Evolutionary conservation across 2,113 vertebrate genomes (phyloP).

Genomic region (Perca fluviatilis): DNA sequence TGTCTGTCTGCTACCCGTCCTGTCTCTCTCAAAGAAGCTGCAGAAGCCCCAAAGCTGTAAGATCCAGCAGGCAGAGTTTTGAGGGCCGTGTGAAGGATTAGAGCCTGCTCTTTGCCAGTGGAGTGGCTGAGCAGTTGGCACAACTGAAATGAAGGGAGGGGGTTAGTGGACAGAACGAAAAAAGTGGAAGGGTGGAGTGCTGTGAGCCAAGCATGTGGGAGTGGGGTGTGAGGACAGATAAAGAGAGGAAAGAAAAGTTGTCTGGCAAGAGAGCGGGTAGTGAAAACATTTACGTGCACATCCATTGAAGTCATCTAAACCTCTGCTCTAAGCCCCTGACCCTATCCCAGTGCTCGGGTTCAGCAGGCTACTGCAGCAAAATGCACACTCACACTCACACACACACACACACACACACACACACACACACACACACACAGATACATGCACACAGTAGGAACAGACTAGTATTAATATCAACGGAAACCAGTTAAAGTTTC

Average conservation of each 20-base stretch:
- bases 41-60: constrained; percentile 32
- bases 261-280: constrained; percentile 4
- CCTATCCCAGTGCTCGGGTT: constrained; percentile 1
- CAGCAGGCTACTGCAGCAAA: constrained; percentile 15
- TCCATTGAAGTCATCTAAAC: constrained; percentile 47
- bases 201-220: constrained; percentile 46
- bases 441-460: too few species aligned
- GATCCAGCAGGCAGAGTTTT: constrained; percentile 55
- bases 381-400: neutral
- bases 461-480: too few species aligned
- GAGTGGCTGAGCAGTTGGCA: constrained; percentile 55
- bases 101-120: constrained; percentile 49
- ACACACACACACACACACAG: neutral
- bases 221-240: constrained; percentile 29
- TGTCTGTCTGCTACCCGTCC: constrained; percentile 29
- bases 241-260: constrained; percentile 36
- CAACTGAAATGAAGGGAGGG: constrained; percentile 28
- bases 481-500: too few species aligned
- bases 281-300: constrained; percentile 36
- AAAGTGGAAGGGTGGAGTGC: constrained; percentile 24
- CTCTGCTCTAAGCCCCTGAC: constrained; percentile 56
- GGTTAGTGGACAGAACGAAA: constrained; percentile 33
- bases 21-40: constrained; percentile 33
- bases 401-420: constrained; percentile 8
- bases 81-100: constrained; percentile 66